These are phyloP conservation scores for Cherax destructor DNA, from an alignment of 1,140 invertebrate species.

Conservation along the genomic window DNA sequence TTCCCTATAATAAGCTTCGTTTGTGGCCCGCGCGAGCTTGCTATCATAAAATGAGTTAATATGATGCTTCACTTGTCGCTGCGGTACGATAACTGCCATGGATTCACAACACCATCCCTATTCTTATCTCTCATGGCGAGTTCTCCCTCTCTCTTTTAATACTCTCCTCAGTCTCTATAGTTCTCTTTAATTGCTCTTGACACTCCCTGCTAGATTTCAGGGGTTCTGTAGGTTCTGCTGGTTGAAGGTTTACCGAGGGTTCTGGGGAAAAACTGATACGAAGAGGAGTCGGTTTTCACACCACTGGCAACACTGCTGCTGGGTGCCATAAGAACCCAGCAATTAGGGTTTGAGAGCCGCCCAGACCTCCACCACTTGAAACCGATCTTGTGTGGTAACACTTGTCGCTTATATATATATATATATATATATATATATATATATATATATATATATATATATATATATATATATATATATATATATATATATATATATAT, in stretches of 20 bases:
- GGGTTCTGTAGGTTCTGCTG: background rate
- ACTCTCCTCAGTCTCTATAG: too few species aligned
- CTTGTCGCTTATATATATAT: background rate
- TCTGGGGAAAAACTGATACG: background rate
- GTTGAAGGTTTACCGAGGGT: background rate
- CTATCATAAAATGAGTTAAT: conserved; percentile 63
- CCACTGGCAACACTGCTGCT: conserved; percentile 1
- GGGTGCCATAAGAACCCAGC: conserved; percentile 26
- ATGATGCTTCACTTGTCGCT: conserved; percentile 55
- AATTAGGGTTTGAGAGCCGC: conserved; percentile 32
- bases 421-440: conserved; percentile 24
- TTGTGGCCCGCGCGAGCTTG: conserved; percentile 43
- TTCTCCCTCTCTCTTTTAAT: background rate
- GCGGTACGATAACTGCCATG: background rate
- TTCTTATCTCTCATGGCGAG: background rate
- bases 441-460: conserved; percentile 47
- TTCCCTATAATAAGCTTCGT: conserved; percentile 63
- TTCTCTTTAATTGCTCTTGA: too few species aligned
- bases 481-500: conserved; percentile 26
- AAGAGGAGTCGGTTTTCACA: conserved; percentile 9
- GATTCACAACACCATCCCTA: background rate
- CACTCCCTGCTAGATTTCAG: background rate
- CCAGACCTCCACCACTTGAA: background rate
- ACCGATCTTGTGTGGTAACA: background rate
- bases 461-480: conserved; percentile 40